Percentiles rank a stretch among this genome's conserved stretches.
Evolutionary conservation across 1,140 invertebrate species (phyloP).

Genomic region (Hirudo medicinalis): DNA sequence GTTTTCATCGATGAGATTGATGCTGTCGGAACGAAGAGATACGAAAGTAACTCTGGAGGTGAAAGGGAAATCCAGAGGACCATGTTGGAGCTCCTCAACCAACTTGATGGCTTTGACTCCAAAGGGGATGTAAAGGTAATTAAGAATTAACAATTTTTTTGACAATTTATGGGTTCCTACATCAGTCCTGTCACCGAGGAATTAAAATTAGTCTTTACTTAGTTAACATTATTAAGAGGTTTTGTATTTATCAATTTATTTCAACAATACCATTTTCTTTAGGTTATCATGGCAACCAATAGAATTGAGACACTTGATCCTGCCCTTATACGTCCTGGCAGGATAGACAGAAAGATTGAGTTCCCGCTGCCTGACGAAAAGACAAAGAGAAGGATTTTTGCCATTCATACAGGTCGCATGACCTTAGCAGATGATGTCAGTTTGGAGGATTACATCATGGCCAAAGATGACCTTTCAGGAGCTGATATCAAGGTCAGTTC

Average conservation of each 20-base stretch:
- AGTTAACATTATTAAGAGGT: too few relatives aligned
- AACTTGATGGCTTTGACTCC: slow-evolving; percentile 96
- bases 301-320: slow-evolving; percentile 98
- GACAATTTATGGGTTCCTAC: neutral
- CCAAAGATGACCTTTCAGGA: slow-evolving; percentile 97
- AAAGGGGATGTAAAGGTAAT: slow-evolving; percentile 79
- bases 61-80: slow-evolving; percentile 99
- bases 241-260: too few relatives aligned
- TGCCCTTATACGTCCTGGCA: slow-evolving; percentile 89
- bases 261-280: slow-evolving; percentile 22
- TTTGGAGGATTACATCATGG: slow-evolving; percentile 92
- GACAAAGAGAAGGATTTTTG: slow-evolving; percentile 93
- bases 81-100: slow-evolving; percentile 97
- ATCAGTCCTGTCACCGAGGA: too few relatives aligned
- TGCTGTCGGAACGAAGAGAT: slow-evolving; percentile 94
- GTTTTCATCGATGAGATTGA: slow-evolving; percentile 99
- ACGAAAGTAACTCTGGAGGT: slow-evolving; percentile 98
- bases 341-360: slow-evolving; percentile 98
- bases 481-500: slow-evolving; percentile 62
- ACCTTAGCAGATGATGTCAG: slow-evolving; percentile 93
- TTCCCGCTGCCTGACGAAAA: slow-evolving; percentile 98
- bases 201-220: too few relatives aligned
- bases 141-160: slow-evolving; percentile 8
- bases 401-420: slow-evolving; percentile 96
- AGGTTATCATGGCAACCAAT: slow-evolving; percentile 99